These are phyloP conservation scores for Ceratoteleas bidentatus DNA, from an alignment of 1,140 invertebrate species.

Conservation along the genomic window DNA sequence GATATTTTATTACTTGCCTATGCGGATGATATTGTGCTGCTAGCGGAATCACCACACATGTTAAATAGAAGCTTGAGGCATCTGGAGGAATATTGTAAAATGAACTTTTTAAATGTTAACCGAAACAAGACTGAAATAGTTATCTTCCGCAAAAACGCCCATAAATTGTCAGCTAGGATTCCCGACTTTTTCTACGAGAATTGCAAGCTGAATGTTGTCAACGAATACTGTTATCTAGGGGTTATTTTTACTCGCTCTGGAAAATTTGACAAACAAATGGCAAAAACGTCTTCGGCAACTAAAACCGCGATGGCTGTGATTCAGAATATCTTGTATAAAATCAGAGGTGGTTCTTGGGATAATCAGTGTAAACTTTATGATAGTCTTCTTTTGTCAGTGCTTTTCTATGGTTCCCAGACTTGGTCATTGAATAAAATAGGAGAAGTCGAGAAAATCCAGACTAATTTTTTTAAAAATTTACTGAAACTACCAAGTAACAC, in stretches of 20 bases:
- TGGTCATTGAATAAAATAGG: too few relatives aligned
- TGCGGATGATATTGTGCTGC: not conserved
- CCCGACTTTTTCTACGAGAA: not conserved
- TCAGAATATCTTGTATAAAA: not conserved
- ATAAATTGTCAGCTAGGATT: not conserved
- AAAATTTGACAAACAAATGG: not conserved
- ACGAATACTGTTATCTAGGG: not conserved
- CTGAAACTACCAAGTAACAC: too few relatives aligned
- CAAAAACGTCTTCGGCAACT: not conserved
- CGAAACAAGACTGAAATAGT: not conserved
- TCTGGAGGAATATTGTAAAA: conserved; percentile 1
- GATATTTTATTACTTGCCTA: not conserved
- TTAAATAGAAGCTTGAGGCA: not conserved
- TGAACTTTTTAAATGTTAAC: not conserved
- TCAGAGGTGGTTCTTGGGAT: not conserved
- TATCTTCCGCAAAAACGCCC: not conserved
- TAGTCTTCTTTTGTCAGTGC: not conserved
- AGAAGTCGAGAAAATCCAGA: too few relatives aligned
- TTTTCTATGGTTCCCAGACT: not conserved
- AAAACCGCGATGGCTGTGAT: not conserved
- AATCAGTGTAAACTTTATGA: not conserved
- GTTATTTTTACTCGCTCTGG: not conserved
- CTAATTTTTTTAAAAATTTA: too few relatives aligned
- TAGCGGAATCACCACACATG: not conserved
- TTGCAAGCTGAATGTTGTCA: not conserved